Evolutionary conservation across 2,888 invertebrate species (phyloP).

Genomic region (Lymantria dispar): DNA sequence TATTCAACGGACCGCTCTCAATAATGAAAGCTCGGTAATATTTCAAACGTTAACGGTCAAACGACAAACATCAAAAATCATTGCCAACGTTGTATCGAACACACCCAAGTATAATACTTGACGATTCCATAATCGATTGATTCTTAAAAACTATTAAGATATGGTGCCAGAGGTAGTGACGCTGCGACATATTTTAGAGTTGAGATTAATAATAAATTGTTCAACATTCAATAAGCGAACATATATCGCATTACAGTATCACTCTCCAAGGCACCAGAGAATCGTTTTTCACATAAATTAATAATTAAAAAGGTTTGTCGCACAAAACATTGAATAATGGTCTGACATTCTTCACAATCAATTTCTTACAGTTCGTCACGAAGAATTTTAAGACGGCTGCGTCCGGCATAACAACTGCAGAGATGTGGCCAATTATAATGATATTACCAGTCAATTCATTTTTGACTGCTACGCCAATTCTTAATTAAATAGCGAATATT

Average conservation of each 20-base stretch:
- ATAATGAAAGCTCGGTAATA: no score
- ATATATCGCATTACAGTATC: slow-evolving; percentile 14
- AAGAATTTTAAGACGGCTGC: slow-evolving; percentile 20
- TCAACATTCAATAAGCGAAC: no score
- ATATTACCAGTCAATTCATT: slow-evolving; percentile 41
- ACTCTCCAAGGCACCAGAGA: slow-evolving; percentile 18
- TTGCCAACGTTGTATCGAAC: no score
- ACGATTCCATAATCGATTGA: no score
- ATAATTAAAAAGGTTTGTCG: slow-evolving; percentile 39
- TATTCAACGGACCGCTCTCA: no score
- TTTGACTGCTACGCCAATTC: slow-evolving; percentile 32
- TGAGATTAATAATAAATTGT: no score
- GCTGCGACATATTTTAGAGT: no score
- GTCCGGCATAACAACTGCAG: slow-evolving; percentile 29
- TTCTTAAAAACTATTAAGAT: no score
- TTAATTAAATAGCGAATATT: slow-evolving; percentile 1
- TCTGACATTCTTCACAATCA: slow-evolving; percentile 48
- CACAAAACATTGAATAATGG: slow-evolving; percentile 44
- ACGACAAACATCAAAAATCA: no score
- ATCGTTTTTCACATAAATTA: slow-evolving; percentile 37
- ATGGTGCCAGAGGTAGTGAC: no score
- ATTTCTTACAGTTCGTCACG: slow-evolving; percentile 38
- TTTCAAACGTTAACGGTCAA: no score
- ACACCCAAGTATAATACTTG: no score
- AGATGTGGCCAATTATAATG: slow-evolving; percentile 45